Evolutionary conservation across 2,113 vertebrate species (phyloP).

Genomic region (Ploceus nigricollis): DNA sequence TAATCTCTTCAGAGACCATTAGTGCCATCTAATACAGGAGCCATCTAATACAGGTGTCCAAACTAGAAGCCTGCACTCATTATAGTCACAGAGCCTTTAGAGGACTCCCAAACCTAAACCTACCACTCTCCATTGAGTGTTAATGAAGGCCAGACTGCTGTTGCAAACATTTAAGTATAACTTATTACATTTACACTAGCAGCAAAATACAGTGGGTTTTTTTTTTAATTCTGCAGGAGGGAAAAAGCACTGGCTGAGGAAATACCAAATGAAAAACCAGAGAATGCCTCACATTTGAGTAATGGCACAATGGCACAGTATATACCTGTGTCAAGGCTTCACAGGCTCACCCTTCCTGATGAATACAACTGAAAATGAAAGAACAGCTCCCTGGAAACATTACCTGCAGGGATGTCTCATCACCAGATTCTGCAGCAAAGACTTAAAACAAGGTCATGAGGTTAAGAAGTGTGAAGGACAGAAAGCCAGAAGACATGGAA

Average conservation of each 20-base stretch:
- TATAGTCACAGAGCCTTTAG: background rate
- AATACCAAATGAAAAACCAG: background rate
- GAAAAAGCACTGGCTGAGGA: background rate
- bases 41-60: background rate
- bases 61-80: background rate
- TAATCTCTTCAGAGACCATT: background rate
- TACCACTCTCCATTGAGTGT: background rate
- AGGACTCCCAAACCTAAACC: background rate
- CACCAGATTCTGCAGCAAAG: background rate
- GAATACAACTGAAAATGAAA: background rate
- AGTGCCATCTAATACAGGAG: background rate
- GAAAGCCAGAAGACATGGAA: background rate
- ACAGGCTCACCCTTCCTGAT: background rate
- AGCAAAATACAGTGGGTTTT: background rate
- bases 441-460: background rate
- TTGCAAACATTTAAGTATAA: background rate
- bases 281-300: background rate
- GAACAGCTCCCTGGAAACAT: background rate
- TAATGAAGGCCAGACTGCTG: background rate
- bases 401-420: background rate
- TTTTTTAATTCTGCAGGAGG: background rate
- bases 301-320: background rate
- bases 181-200: background rate
- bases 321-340: background rate
- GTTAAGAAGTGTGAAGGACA: background rate